Evolutionary conservation across 1,140 invertebrate genomes (phyloP).

Genomic region (Drosophila bifasciata): DNA sequence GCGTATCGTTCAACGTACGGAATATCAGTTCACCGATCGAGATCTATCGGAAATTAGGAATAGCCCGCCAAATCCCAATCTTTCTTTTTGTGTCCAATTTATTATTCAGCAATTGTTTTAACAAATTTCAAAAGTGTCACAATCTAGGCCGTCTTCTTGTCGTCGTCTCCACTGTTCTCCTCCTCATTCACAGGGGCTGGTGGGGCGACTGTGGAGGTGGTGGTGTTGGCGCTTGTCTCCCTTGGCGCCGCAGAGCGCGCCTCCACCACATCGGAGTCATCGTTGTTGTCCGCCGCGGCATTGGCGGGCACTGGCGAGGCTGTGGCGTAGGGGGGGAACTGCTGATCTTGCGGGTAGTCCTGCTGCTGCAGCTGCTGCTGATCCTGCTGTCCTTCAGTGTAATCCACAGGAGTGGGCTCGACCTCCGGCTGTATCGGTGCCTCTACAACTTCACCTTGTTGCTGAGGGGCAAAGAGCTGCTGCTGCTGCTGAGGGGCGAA

Average conservation of each 20-base stretch:
- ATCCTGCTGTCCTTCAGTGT: slow-evolving; percentile 55
- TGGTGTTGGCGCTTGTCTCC: slow-evolving; percentile 49
- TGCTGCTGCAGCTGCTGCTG: slow-evolving; percentile 50
- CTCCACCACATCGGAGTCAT: slow-evolving; percentile 79
- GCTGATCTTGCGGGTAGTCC: slow-evolving; percentile 70
- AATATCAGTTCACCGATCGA: too few species aligned
- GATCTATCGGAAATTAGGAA: too few species aligned
- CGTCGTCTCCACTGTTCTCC: slow-evolving; percentile 38
- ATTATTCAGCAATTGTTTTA: slow-evolving; percentile 9
- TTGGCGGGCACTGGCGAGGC: slow-evolving; percentile 33
- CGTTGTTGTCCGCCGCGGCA: slow-evolving; percentile 43
- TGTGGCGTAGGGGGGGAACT: slow-evolving; percentile 69
- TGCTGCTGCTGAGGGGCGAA: slow-evolving; percentile 60
- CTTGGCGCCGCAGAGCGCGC: slow-evolving; percentile 57
- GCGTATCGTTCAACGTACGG: too few species aligned
- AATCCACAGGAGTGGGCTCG: slow-evolving; percentile 66
- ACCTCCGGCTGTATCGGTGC: slow-evolving; percentile 59
- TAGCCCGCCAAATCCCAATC: too few species aligned
- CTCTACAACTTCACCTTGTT: slow-evolving; percentile 67
- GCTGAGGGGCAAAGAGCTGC: slow-evolving; percentile 9
- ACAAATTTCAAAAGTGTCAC: slow-evolving; percentile 6
- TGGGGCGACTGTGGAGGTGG: slow-evolving; percentile 56
- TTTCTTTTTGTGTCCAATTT: background rate
- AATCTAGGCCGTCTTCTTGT: slow-evolving; percentile 58
- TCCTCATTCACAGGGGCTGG: slow-evolving; percentile 61